phyloP scores from a whole-genome alignment of 2,113 vertebrate species.

The Daboia siamensis region DNA sequence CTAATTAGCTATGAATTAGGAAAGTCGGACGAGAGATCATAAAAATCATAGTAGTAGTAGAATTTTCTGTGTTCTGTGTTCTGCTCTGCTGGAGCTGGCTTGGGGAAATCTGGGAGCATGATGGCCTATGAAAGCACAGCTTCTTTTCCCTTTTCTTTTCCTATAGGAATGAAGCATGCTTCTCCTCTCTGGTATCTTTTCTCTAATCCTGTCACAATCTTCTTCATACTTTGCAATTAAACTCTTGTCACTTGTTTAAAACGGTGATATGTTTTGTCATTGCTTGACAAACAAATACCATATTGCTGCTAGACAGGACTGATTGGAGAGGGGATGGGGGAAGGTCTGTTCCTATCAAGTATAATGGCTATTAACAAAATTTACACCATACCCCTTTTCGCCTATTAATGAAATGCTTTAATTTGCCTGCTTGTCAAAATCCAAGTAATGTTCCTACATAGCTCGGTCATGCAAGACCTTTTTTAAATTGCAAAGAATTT shows the following conservation, averaged over 20 bases:
- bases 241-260: slow-evolving; percentile 54
- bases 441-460: slow-evolving; percentile 17
- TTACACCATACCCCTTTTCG: slow-evolving; percentile 11
- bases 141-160: slow-evolving; percentile 36
- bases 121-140: background rate
- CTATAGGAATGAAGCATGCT: slow-evolving; percentile 22
- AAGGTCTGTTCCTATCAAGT: slow-evolving; percentile 37
- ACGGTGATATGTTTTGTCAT: slow-evolving; percentile 59
- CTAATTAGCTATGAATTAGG: background rate
- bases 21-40: background rate
- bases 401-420: slow-evolving; percentile 61
- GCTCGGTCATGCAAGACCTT: slow-evolving; percentile 19
- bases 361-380: slow-evolving; percentile 25
- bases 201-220: slow-evolving; percentile 49
- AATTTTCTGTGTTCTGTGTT: background rate
- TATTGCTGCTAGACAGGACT: slow-evolving; percentile 66
- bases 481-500: slow-evolving; percentile 36
- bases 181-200: slow-evolving; percentile 48
- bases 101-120: slow-evolving; percentile 4
- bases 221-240: slow-evolving; percentile 55
- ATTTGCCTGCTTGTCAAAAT: slow-evolving; percentile 40
- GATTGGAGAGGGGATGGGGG: slow-evolving; percentile 49
- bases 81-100: background rate
- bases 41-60: background rate
- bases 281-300: slow-evolving; percentile 66